These are phyloP conservation scores for Falco naumanni DNA, from an alignment of 2,797 vertebrate species.

Conservation along the genomic window DNA sequence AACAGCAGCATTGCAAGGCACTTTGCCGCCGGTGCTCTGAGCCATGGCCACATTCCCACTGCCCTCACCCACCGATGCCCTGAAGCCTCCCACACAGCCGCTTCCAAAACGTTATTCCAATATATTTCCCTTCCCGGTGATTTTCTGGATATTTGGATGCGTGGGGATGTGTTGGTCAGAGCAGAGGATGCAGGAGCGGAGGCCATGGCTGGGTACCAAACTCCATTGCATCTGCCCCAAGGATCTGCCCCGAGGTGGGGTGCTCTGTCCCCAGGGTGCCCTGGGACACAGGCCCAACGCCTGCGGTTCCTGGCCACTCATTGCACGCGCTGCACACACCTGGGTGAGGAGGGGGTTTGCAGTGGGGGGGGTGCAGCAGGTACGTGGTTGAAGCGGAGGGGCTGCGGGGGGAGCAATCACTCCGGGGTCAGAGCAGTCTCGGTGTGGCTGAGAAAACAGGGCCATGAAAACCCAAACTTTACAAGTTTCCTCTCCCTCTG, in stretches of 20 bases:
- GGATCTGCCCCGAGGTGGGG: neutral
- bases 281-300: accelerated
- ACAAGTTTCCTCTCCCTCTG: neutral
- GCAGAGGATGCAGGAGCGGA: neutral
- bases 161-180: neutral
- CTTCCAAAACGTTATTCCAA: neutral
- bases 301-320: accelerated
- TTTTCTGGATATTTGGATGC: neutral
- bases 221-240: accelerated
- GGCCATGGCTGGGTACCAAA: neutral
- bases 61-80: neutral
- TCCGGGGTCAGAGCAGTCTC: slow-evolving; percentile 16
- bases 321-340: accelerated
- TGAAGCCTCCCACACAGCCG: accelerated
- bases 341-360: neutral
- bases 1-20: neutral
- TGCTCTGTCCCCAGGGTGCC: neutral
- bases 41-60: accelerated
- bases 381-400: neutral
- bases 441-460: slow-evolving; percentile 11
- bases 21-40: accelerated
- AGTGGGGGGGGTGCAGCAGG: neutral
- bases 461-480: slow-evolving; percentile 15
- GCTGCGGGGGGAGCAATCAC: neutral
- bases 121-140: neutral